A percentile compares a stretch with the other conserved stretches of the same genome.
phyloP scores from a whole-genome alignment of 2,797 vertebrate genomes.

The Odontamblyopus lacepedii region DNA sequence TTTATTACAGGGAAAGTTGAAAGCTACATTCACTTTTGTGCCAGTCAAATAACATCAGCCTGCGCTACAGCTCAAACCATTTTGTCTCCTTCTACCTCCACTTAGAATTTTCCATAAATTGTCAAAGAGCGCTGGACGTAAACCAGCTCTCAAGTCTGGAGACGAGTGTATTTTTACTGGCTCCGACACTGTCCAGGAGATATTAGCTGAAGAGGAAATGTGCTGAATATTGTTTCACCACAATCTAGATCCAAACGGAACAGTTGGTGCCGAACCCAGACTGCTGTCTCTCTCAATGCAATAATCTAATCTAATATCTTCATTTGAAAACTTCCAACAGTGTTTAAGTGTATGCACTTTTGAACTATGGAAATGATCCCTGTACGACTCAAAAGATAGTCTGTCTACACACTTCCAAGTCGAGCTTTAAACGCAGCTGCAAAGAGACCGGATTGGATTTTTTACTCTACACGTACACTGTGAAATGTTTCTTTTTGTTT shows the following conservation, averaged over 20 bases:
- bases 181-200: constrained; percentile 73
- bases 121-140: constrained; percentile 66
- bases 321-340: background rate
- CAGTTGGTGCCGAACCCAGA: constrained; percentile 76
- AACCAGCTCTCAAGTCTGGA: constrained; percentile 68
- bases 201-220: constrained; percentile 81
- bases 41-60: constrained; percentile 59
- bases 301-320: constrained; percentile 43
- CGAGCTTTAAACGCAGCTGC: too few species aligned
- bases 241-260: constrained; percentile 73
- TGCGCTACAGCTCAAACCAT: constrained; percentile 41
- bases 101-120: constrained; percentile 71
- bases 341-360: background rate
- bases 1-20: constrained; percentile 47
- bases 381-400: background rate
- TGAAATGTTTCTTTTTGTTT: too few species aligned
- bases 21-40: constrained; percentile 46
- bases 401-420: background rate
- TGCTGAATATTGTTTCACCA: constrained; percentile 77
- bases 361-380: background rate
- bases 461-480: too few species aligned
- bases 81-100: constrained; percentile 37
- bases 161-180: constrained; percentile 80
- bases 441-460: too few species aligned
- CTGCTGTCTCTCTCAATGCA: constrained; percentile 77